phyloP scores from a whole-genome alignment of 2,797 vertebrate genomes.

The Poecilia gillii region DNA sequence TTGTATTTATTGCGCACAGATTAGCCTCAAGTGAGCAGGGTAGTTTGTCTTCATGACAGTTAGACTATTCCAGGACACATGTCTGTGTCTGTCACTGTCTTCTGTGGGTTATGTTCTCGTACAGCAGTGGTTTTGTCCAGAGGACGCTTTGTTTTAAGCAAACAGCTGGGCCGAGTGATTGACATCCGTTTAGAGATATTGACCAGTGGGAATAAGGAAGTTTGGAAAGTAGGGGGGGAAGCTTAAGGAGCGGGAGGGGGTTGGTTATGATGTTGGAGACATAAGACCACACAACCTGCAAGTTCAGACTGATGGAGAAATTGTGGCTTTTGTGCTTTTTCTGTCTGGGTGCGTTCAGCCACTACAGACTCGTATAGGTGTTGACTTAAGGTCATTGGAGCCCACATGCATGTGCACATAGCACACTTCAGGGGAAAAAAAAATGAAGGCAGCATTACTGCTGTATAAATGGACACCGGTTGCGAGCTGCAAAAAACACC shows the following conservation, averaged over 20 bases:
- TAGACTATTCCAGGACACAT: slow-evolving; percentile 45
- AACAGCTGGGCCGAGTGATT: slow-evolving; percentile 83
- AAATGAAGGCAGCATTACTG: slow-evolving; percentile 27
- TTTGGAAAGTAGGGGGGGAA: slow-evolving; percentile 29
- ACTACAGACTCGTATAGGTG: slow-evolving; percentile 53
- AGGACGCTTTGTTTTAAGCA: slow-evolving; percentile 79
- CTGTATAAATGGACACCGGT: slow-evolving; percentile 20
- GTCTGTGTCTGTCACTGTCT: slow-evolving; percentile 72
- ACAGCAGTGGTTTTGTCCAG: slow-evolving; percentile 74
- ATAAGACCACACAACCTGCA: slow-evolving; percentile 81
- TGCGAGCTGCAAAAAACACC: neutral
- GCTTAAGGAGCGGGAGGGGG: slow-evolving; percentile 5
- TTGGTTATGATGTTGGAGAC: slow-evolving; percentile 67
- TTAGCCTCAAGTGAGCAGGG: slow-evolving; percentile 45
- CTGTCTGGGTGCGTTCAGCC: neutral
- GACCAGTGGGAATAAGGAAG: slow-evolving; percentile 73
- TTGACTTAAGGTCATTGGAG: slow-evolving; percentile 72
- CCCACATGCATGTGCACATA: slow-evolving; percentile 33
- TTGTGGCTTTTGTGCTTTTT: slow-evolving; percentile 33
- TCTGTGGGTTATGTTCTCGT: slow-evolving; percentile 52
- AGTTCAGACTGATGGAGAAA: slow-evolving; percentile 69
- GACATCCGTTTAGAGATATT: slow-evolving; percentile 81
- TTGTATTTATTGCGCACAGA: slow-evolving; percentile 8
- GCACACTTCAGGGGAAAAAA: slow-evolving; percentile 12
- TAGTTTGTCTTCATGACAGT: slow-evolving; percentile 50